Evolutionary conservation across 2,888 invertebrate species (phyloP).

Genomic region (Julus scanicus): DNA sequence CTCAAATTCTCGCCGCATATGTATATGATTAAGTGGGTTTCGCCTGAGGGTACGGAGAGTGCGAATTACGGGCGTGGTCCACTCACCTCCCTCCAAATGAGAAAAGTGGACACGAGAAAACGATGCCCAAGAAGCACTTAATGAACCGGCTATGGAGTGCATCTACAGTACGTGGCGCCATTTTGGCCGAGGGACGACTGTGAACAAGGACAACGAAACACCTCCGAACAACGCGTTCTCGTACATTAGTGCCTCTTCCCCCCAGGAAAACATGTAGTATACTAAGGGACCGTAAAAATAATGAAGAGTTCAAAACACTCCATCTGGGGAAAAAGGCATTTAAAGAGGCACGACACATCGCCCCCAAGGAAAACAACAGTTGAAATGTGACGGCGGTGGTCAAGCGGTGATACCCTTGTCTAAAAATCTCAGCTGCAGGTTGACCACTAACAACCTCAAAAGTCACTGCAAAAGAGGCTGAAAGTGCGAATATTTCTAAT

Average conservation of each 20-base stretch:
- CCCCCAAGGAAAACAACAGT: constrained; percentile 31
- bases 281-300: background rate
- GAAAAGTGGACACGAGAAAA: constrained; percentile 28
- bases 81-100: constrained; percentile 15
- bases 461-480: too few relatives aligned
- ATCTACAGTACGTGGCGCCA: background rate
- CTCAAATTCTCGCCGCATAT: background rate
- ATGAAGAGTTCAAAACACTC: constrained; percentile 28
- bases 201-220: background rate
- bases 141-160: background rate
- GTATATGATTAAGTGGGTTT: constrained; percentile 19
- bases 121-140: constrained; percentile 33
- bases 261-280: background rate
- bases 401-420: background rate
- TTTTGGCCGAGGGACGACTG: background rate
- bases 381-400: background rate
- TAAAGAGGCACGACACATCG: constrained; percentile 19
- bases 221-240: too few relatives aligned
- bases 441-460: too few relatives aligned
- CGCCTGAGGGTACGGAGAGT: background rate
- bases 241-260: constrained; percentile 7
- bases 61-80: constrained; percentile 33
- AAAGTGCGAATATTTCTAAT: too few relatives aligned
- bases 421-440: too few relatives aligned
- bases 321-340: constrained; percentile 44